Base-by-base conservation (phyloP, 2,797 vertebrate species). In the Sebastes steindachneri region DNA sequence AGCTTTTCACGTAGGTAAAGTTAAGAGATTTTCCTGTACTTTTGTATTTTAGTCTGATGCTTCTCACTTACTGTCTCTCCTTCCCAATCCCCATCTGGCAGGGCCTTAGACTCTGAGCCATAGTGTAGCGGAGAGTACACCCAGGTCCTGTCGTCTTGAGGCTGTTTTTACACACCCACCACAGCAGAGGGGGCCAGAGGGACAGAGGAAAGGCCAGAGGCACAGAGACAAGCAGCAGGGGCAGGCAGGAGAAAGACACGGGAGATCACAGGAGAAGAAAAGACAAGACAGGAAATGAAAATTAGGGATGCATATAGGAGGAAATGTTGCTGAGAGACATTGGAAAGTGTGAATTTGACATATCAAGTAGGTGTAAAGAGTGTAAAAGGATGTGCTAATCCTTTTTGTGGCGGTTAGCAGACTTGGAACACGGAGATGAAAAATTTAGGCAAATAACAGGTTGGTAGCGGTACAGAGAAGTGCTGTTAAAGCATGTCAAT, bases 61-160 rank as follows among this genome's bases (percentile, higher is more conserved):
- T 94, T 93, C 87, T 92, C 95, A 99, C 98, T 99, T 99, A 99
- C 98, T 96, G 98, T 99, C 96, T 99, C 97, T 90, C 96, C 97
- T 96, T 99, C 97, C 95, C 93, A 95, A 91, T 96, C 94, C 84
- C 97, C 97, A 95, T 98, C 97, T 89, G 97, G 97, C 96, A 97
- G 95, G 91, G 96, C 95, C 93, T 95, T 97, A 94, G 96, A 96
- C 89, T 97, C 97, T 92, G 97, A 90, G 92, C 96, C 97, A 97
- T 97, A 99, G 96, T 99, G 98, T 93, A 99, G 97, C 78, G 98
- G 98, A 96, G 98, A 99, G 95, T 99, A 99, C 94, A 99, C 98
- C 98, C 98, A 99, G 96, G 97, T 98, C 96, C 96, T 97, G 95
- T 99, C 98, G 86, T 99, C 98, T 93, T 96, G 97, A 95, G 98